These are phyloP conservation scores for Brotula barbata DNA, from an alignment of 2,797 vertebrate genomes.

Conservation along the genomic window DNA sequence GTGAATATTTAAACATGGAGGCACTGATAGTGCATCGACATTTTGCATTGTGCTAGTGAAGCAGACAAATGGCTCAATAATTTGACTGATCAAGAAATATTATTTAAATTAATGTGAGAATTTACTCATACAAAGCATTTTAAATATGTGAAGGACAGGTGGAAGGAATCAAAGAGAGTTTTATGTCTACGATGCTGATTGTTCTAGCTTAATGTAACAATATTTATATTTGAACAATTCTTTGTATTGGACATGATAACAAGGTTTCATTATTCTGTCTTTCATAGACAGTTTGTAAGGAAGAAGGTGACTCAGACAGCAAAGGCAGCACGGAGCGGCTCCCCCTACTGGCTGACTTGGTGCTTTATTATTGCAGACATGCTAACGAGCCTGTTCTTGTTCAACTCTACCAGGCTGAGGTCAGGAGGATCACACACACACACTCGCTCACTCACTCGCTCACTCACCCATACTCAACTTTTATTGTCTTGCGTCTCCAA, in stretches of 20 bases:
- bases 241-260: neutral
- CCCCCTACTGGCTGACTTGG: slow-evolving; percentile 91
- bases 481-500: neutral
- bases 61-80: no score
- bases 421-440: slow-evolving; percentile 53
- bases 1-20: no score
- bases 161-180: no score
- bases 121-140: no score
- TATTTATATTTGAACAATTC: neutral
- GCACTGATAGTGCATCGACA: no score
- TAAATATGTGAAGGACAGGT: no score
- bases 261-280: neutral
- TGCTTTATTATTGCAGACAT: slow-evolving; percentile 93
- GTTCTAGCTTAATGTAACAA: neutral
- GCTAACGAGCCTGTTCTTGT: slow-evolving; percentile 86
- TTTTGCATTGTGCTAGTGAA: no score
- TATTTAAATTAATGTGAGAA: no score
- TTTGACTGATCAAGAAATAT: no score
- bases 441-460: neutral
- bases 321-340: slow-evolving; percentile 66
- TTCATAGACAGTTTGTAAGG: slow-evolving; percentile 76
- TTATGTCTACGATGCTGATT: no score
- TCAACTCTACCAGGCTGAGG: slow-evolving; percentile 94
- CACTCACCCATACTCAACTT: neutral
- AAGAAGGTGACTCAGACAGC: slow-evolving; percentile 62